Base-by-base conservation (phyloP, 2,113 vertebrate species). In the Pardalotus punctatus region DNA sequence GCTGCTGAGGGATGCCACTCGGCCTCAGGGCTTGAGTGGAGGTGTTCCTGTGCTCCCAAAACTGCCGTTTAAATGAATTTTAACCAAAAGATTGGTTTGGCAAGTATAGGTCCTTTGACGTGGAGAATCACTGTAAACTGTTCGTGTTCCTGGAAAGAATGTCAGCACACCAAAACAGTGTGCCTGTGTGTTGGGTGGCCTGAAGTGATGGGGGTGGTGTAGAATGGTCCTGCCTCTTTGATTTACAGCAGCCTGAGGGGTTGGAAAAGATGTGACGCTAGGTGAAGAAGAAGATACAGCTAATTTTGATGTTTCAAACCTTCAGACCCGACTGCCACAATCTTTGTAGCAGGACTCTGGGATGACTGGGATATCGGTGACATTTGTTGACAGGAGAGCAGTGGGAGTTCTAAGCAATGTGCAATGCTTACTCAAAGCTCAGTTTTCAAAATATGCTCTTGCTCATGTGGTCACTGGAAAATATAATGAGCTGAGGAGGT, bases 381-480 rank as follows among this genome's bases (percentile, higher is more conserved):
- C 11, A 23, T 53, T 73, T 82, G 18, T 29, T 64, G 27, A 11
- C 21, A 40, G 74, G 51, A 29, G 71, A 82, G 18, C 1, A 2
- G 45, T 33, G 38, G 45, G 56, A 70, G 43, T 65, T 77, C 6
- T 33, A 38, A 81, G 47, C 70, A 42, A 58, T 15, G 24, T 47
- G 29, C 47, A 33, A 0, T 4, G 2, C 10, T 64, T 70, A 23
- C 25, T 88, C 51, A 53, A 22, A 84, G 67, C 31, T 69, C 12
- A 4, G 2, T 47, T 86, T 93, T 43, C 58, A 45, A 40, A 54
- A 14, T 51, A 4, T 0, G 1, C 33, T 50, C 58, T 40, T 56
- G 36, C 38, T 79, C 24, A 10, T 0, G 0, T 0, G 1, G 6
- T 64, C 33, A 61, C 53, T 56, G 54, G 43, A n/a, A 72, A 89